phyloP scores from a whole-genome alignment of 2,113 vertebrate genomes.

The Myrmecophaga tridactyla region DNA sequence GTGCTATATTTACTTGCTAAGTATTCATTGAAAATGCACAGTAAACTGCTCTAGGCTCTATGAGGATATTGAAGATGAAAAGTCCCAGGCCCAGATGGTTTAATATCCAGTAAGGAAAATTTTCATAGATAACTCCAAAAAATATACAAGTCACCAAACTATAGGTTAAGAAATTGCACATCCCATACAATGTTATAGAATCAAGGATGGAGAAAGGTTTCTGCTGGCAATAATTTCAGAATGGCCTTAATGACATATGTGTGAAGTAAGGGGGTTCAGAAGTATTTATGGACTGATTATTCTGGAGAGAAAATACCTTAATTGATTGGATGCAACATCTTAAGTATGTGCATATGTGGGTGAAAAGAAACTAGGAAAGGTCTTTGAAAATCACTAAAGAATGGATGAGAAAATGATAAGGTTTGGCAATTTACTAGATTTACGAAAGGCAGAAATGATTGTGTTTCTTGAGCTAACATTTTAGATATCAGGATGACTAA shows the following conservation, averaged over 20 bases:
- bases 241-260: not conserved
- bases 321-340: not conserved
- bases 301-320: not conserved
- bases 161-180: not conserved
- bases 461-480: not conserved
- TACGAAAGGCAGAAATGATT: slow-evolving; percentile 21
- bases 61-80: slow-evolving; percentile 1
- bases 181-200: not conserved
- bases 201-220: not conserved
- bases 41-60: not conserved
- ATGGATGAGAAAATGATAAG: not conserved
- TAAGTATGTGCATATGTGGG: not conserved
- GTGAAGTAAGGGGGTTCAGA: not conserved
- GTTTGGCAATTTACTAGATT: slow-evolving; percentile 19
- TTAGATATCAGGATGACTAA: not conserved
- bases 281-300: not conserved
- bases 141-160: not conserved
- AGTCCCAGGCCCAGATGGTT: not conserved
- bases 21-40: not conserved
- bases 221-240: not conserved
- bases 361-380: not conserved
- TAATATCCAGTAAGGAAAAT: not conserved
- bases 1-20: not conserved
- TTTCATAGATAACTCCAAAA: not conserved
- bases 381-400: slow-evolving; percentile 13